These are phyloP conservation scores for Mus spretus DNA, from an alignment of 2,797 vertebrate species.

Conservation along the genomic window DNA sequence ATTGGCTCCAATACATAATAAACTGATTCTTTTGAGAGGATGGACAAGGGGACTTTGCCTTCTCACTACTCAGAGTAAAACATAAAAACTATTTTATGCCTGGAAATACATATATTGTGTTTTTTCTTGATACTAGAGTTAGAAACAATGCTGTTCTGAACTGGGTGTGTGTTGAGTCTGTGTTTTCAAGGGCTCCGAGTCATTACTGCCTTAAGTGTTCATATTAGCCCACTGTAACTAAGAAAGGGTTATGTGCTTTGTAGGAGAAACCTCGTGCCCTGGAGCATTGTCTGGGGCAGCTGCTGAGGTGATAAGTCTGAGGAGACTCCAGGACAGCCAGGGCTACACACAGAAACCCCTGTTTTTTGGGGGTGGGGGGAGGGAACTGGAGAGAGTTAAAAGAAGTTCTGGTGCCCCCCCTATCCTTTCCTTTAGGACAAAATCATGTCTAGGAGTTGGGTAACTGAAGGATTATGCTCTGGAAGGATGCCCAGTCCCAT, in stretches of 20 bases:
- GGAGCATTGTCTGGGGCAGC: neutral
- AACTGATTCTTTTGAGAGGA: neutral
- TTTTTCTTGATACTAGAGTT: conserved; percentile 47
- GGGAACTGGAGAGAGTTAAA: neutral
- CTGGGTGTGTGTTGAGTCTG: neutral
- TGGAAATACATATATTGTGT: neutral
- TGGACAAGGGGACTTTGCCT: conserved; percentile 4
- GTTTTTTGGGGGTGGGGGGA: too few species aligned
- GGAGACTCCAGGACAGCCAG: neutral
- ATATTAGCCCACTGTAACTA: neutral
- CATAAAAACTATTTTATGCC: conserved; percentile 23
- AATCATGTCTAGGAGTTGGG: neutral
- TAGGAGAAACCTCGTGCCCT: neutral
- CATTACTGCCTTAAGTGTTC: neutral
- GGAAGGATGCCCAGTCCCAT: neutral
- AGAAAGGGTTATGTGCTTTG: neutral
- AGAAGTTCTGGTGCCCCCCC: too few species aligned
- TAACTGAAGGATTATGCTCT: neutral
- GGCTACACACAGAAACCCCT: neutral
- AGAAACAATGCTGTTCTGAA: neutral
- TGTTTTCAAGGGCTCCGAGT: neutral
- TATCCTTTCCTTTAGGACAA: neutral
- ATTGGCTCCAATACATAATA: neutral
- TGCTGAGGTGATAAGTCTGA: neutral
- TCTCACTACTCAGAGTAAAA: conserved; percentile 30